Evolutionary conservation across 1,140 invertebrate species (phyloP), one percentile per base, ranked within the genome.

Genomic region (Drosophila tristis): DNA sequence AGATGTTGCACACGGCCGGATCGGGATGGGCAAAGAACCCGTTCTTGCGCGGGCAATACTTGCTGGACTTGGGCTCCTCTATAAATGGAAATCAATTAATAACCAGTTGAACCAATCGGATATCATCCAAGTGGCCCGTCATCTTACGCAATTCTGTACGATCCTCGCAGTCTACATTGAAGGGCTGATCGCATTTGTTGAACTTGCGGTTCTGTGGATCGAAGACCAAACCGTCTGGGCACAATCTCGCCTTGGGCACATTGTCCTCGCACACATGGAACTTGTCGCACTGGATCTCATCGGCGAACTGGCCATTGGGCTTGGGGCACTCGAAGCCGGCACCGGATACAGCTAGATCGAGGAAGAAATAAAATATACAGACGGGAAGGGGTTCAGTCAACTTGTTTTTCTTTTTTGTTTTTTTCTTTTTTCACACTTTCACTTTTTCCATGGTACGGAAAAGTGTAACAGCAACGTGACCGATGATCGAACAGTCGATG

Each of bases 11-110:
- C 3, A 97, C 94, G 2, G 94, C 91, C 9, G 95, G 92, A 76
- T 97, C 96, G 4, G 96, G 96, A 93, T 98, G 96, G 2, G 96
- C 95, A 92, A 97, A 98, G 94, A 97, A 97, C 5, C 97, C 97
- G 91, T 97, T 97, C 80, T 94, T 94, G 63, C 97, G 94, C 5
- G 96, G 97, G 85, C 97, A 98, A 54, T 95, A 93, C 64, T 93
- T 93, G 78, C 93, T 96, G 4, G 95, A 93, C 79, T 96, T 95
- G 29, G 96, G 95, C 44, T 95, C 94, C 92, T 97, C 96, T 97
- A 92, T 50, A 91, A 92, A 42, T 1, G 31, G n/a, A 15, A 65
- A 8, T 31, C n/a, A 42, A 35, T n/a, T 35, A 13, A 23, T 20
- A 16, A 26, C 23, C 15, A 16, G 25, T 16, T 0, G 1, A 16